phyloP scores from a whole-genome alignment of 1,140 invertebrate genomes.

The Geopemphigus sp. region DNA sequence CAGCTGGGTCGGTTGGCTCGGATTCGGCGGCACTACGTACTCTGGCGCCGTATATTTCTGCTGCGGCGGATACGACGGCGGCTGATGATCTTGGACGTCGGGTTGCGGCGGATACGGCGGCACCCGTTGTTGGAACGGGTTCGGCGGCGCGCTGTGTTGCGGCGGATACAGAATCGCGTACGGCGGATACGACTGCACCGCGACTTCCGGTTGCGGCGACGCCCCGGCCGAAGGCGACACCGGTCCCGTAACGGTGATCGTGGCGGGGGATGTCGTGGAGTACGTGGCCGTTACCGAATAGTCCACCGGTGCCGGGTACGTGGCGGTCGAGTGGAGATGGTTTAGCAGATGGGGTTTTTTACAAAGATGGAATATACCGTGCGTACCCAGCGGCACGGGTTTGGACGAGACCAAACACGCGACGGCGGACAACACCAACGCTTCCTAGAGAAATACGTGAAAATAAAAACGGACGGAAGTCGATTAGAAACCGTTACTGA shows the following conservation, averaged over 20 bases:
- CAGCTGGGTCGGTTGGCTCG: too few species aligned
- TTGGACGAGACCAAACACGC: background rate
- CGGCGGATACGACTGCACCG: too few species aligned
- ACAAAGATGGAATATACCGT: background rate
- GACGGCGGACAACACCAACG: background rate
- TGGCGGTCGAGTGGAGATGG: background rate
- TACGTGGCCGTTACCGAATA: background rate
- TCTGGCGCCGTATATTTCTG: too few species aligned
- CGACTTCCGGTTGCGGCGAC: too few species aligned
- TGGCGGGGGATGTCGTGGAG: background rate
- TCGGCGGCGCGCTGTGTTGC: too few species aligned
- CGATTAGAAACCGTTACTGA: too few species aligned
- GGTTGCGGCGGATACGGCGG: background rate
- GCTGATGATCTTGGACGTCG: background rate
- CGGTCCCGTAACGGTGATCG: background rate
- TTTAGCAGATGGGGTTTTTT: background rate
- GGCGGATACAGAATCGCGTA: background rate
- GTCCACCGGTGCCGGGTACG: background rate
- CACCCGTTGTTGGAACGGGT: background rate
- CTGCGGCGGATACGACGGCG: too few species aligned
- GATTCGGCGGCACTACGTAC: background rate
- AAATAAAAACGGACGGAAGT: background rate
- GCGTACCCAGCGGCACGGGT: background rate
- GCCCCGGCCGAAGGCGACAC: background rate
- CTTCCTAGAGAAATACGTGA: background rate